Percentiles rank a stretch among this genome's conserved stretches.
phyloP scores from a whole-genome alignment of 2,797 vertebrate species.

The Microctenopoma lineatum region DNA sequence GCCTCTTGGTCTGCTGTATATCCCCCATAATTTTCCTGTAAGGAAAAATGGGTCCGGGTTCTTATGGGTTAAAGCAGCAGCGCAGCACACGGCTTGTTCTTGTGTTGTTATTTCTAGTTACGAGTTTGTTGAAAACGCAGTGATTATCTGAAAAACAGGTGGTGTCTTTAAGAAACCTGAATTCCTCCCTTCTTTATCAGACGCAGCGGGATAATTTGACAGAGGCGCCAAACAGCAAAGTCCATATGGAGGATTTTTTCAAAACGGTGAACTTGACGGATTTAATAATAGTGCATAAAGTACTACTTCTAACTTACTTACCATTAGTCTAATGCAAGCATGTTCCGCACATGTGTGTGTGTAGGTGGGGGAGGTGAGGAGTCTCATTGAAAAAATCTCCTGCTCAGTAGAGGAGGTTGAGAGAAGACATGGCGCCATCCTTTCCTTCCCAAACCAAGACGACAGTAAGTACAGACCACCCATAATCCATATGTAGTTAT shows the following conservation, averaged over 20 bases:
- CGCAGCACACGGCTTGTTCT: background rate
- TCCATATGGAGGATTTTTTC: constrained; percentile 90
- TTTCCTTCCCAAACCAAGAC: constrained; percentile 86
- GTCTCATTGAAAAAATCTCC: constrained; percentile 83
- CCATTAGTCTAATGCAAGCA: background rate
- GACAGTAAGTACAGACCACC: constrained; percentile 79
- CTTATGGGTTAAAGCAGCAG: background rate
- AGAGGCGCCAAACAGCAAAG: constrained; percentile 72
- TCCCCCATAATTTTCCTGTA: no score
- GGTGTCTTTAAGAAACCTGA: background rate
- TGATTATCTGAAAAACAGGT: constrained; percentile 2
- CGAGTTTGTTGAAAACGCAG: background rate
- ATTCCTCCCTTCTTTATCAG: background rate
- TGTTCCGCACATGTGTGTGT: background rate
- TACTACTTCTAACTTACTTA: background rate
- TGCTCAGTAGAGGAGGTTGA: constrained; percentile 86
- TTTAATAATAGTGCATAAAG: background rate
- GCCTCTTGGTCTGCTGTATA: no score
- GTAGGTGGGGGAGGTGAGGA: constrained; percentile 89
- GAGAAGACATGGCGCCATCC: constrained; percentile 86
- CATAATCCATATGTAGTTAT: no score
- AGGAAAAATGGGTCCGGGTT: no score
- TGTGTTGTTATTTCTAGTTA: no score
- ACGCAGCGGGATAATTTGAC: constrained; percentile 65
- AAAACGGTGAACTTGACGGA: constrained; percentile 78